Conservation (phyloP, 2,797 vertebrate species). For the Lutjanus campechanus region DNA sequence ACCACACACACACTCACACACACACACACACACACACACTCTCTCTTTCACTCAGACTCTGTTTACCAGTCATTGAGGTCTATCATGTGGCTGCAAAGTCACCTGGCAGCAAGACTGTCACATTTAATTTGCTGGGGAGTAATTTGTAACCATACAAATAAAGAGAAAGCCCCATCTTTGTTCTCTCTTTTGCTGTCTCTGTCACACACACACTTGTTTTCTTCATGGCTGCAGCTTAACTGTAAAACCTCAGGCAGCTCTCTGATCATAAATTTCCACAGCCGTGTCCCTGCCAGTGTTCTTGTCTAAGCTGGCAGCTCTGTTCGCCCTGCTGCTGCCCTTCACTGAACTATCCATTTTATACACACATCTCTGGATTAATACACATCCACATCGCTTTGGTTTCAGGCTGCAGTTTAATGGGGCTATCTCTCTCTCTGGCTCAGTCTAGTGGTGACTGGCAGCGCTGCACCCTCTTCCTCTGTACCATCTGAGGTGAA, state of each 20-base stretch:
- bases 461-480: constrained; percentile 30
- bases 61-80: constrained; percentile 20
- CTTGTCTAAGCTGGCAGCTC: constrained; percentile 57
- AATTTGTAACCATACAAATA: constrained; percentile 28
- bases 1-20: not conserved
- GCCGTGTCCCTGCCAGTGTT: constrained; percentile 53
- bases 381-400: constrained; percentile 13
- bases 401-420: not conserved
- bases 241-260: constrained; percentile 78
- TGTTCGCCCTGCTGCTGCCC: constrained; percentile 28
- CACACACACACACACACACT: constrained; percentile 8
- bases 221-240: constrained; percentile 64
- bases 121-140: constrained; percentile 55
- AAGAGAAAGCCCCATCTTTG: constrained; percentile 27
- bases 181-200: constrained; percentile 25
- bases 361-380: constrained; percentile 29
- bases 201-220: constrained; percentile 27
- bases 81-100: constrained; percentile 60
- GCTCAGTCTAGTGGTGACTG: constrained; percentile 42
- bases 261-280: constrained; percentile 78
- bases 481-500: constrained; percentile 52
- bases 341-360: constrained; percentile 13
- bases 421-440: constrained; percentile 25
- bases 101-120: constrained; percentile 65
- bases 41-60: constrained; percentile 13